Base-by-base conservation (phyloP, 2,888 invertebrate species). In the Antitype chi region DNA sequence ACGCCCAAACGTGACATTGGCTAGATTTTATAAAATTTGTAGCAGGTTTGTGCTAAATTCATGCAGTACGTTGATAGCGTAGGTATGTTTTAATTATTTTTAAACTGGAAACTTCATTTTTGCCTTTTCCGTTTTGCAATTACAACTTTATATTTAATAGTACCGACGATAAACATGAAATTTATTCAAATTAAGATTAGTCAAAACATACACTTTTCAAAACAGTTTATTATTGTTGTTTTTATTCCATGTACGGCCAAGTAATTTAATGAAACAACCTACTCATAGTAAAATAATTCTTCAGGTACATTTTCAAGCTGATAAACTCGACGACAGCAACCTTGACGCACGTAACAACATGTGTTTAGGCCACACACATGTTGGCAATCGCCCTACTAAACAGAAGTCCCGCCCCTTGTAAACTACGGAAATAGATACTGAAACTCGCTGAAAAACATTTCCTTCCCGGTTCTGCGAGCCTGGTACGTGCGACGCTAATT, bases 401-500 rank as follows among this genome's bases (percentile, higher is more conserved):
- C 70, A 53, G 66, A 70, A 81, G 84, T 80, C 62, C 81, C 89
- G 88, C 89, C 89, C 85, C 78, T 85, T 74, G 70, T 81, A 76
- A 75, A 82, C 83, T 89, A 91, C 89, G 86, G 88, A 89, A 85
- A 85, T 88, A 88, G 89, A 85, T 52, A 79, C 90, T 89, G 90
- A 89, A 90, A 90, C 79, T 84, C 91, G 85, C 95, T 95, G 94
- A 95, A 95, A 94, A 85, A 82, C 57, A 85, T 76, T 89, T 91
- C 89, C 88, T 88, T 43, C n/a, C 9, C 17, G 52, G 23, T 85
- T 90, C 90, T 95, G 92, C 75, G 76, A 86, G 89, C 94, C 94
- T 94, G 88, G 95, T 94, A 93, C 74, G 67, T 74, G 88, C 92
- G 94, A 93, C 94, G 95, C 94, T 92, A 91, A 92, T 92, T 92